Evolutionary conservation across 2,888 invertebrate species (phyloP).

Genomic region (Phrixothrix hirtus): DNA sequence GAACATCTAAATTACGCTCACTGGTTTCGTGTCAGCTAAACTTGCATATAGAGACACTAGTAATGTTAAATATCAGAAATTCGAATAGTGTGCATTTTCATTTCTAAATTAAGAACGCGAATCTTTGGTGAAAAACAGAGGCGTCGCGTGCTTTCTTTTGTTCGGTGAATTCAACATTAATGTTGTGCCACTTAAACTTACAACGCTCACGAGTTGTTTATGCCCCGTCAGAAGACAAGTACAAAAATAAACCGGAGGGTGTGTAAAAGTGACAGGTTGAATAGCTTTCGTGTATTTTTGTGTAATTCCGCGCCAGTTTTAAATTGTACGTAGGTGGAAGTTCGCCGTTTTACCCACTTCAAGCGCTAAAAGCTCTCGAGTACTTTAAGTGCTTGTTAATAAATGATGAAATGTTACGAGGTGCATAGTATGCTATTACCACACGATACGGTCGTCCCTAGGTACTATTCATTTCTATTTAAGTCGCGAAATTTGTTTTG

Average conservation of each 20-base stretch:
- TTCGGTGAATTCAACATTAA: no score
- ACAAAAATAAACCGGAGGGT: no score
- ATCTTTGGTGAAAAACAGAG: no score
- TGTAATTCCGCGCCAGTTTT: conserved; percentile 11
- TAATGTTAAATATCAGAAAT: no score
- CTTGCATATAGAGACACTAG: conserved; percentile 5
- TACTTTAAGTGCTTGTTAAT: conserved; percentile 30
- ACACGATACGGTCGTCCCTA: conserved; percentile 9
- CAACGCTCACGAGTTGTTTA: no score
- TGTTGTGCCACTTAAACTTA: no score
- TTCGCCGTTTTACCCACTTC: conserved; percentile 10
- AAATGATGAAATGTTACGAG: conserved; percentile 24
- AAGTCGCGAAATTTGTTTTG: conserved; percentile 2
- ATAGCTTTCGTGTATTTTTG: not conserved
- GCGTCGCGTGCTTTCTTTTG: no score
- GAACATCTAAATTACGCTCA: conserved; percentile 23
- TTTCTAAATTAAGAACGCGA: no score
- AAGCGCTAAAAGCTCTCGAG: conserved; percentile 29
- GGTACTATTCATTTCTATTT: conserved; percentile 8
- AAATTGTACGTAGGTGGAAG: conserved; percentile 13
- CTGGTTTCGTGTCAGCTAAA: conserved; percentile 21
- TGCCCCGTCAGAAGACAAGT: no score
- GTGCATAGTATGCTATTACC: conserved; percentile 25
- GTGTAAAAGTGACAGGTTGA: no score
- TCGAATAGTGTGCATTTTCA: no score